Base-by-base conservation (phyloP, 30 jellyfish, hydroid and myxozoan genomes). In the Cassiopea andromeda region DNA sequence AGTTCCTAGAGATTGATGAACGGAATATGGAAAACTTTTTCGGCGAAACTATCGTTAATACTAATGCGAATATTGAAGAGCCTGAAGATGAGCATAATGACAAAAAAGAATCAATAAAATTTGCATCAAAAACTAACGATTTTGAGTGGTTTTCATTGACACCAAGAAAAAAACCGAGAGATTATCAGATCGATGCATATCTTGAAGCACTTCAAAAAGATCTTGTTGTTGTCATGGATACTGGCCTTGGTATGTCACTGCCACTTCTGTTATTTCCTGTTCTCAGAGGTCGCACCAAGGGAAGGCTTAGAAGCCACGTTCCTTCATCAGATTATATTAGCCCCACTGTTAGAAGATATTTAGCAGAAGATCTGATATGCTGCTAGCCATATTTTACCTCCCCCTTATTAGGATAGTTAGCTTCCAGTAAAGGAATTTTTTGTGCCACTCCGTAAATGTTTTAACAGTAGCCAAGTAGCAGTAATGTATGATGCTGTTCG, bases 131-230 rank as follows among this genome's bases (percentile, higher is more conserved):
- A 5, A 27, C 57, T 5, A 44, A 60, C 19, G 92, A 80, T 48
- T 92, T 85, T 81, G 97, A 85, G 60, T 92, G 97, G 97, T 44
- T 1, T 48, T 77, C 93, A 8, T 78, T 92, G 75, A 78, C 93
- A 7, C 94, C 84, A 47, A 75, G 71, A 16, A 92, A 85, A 54
- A n/a, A n/a, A 48, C 93, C 98, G 12, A 76, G 96, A 81, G 14
- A 59, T 17, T 92, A 92, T 71, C 98, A 92, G 75, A 74, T 92
- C 59, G 92, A 87, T 60, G 98, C 94, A 17, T 92, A 71, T 72
- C 60, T 92, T 46, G 96, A 86, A 81, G 98, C 96, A 1, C 83
- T 92, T 60, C 98, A 92, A 58, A 64, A 76, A 54, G 86, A 92
- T 76, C 87, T 92, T 1, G 89, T 92, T 10, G 96, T 92, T 45